Conservation (phyloP, 2,113 vertebrate species). For the Syngnathus floridae region DNA sequence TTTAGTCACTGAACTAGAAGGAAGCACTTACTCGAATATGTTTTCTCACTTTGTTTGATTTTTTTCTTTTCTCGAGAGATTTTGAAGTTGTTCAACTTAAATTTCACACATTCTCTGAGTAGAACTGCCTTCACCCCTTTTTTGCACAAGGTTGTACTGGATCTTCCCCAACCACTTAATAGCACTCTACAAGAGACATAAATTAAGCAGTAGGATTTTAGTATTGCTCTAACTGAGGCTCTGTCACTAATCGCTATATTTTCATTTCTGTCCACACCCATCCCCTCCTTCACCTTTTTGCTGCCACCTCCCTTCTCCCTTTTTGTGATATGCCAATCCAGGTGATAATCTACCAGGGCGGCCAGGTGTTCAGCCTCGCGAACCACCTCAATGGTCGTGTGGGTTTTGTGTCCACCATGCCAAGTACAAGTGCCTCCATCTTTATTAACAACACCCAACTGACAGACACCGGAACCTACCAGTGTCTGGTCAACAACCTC, state of each 20-base stretch:
- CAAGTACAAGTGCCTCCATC: conserved; percentile 97
- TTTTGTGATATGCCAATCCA: conserved; percentile 50
- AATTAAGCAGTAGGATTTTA: neutral
- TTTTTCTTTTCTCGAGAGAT: conserved; percentile 19
- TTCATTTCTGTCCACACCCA: neutral
- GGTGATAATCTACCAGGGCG: conserved; percentile 97
- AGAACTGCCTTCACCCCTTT: too few species aligned
- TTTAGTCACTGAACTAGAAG: conserved; percentile 34
- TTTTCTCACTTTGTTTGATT: conserved; percentile 21
- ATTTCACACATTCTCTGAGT: neutral
- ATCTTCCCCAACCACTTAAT: too few species aligned
- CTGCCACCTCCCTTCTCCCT: neutral
- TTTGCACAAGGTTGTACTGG: too few species aligned
- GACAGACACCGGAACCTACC: conserved; percentile 95
- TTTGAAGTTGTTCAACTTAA: neutral
- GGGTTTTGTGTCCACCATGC: conserved; percentile 92
- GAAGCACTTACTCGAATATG: conserved; percentile 32
- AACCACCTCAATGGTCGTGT: conserved; percentile 88
- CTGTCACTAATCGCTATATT: neutral
- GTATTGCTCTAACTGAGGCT: too few species aligned
- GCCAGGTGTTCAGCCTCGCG: conserved; percentile 90
- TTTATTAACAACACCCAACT: conserved; percentile 99
- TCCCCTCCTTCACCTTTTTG: neutral
- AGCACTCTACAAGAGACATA: neutral
- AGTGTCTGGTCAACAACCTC: conserved; percentile 98